Evolutionary conservation across 2,888 invertebrate genomes (phyloP).

Genomic region (Drosophila gaucha): DNA sequence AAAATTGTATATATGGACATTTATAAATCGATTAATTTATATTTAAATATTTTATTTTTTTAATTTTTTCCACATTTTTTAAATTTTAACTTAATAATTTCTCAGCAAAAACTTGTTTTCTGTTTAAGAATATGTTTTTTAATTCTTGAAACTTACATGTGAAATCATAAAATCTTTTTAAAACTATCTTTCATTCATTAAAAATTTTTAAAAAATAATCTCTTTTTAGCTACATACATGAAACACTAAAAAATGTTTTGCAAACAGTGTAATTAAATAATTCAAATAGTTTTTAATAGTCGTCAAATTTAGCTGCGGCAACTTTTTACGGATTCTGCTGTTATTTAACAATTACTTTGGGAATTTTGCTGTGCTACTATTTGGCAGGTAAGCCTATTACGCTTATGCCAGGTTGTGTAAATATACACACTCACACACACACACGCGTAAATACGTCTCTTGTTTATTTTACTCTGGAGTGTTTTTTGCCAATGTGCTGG

Average conservation of each 20-base stretch:
- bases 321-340: background rate
- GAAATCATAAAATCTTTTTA: too few relatives aligned
- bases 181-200: too few relatives aligned
- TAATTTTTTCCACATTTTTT: too few relatives aligned
- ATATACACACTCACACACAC: slow-evolving; percentile 6
- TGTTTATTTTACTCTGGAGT: slow-evolving; percentile 73
- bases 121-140: too few relatives aligned
- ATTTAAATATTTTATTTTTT: too few relatives aligned
- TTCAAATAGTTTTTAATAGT: background rate
- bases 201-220: too few relatives aligned
- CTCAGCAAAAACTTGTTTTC: too few relatives aligned
- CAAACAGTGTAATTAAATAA: background rate
- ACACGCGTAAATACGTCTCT: slow-evolving; percentile 9
- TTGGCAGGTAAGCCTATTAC: slow-evolving; percentile 50
- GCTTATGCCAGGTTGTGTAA: background rate
- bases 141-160: too few relatives aligned
- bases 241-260: background rate
- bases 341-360: slow-evolving; percentile 9
- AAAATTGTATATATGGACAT: too few relatives aligned
- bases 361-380: slow-evolving; percentile 7
- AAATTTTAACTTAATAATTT: too few relatives aligned
- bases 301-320: background rate
- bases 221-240: too few relatives aligned
- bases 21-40: too few relatives aligned
- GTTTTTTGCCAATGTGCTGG: slow-evolving; percentile 50